Base-by-base conservation (phyloP, 2,113 vertebrate species). In the Ploceus nigricollis region DNA sequence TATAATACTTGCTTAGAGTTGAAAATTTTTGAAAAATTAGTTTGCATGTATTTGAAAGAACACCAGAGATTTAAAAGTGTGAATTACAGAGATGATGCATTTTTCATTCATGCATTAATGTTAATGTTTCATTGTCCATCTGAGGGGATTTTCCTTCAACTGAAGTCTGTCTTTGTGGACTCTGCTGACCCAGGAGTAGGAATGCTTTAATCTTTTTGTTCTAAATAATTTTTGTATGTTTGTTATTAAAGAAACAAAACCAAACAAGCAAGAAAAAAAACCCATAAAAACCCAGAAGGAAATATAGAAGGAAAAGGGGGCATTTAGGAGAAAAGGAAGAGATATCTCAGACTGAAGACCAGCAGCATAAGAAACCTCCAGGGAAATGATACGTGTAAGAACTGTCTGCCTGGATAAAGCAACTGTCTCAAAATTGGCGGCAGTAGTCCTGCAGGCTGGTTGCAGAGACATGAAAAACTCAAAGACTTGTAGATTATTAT, bases 361-460 rank as follows among this genome's bases (percentile, higher is more conserved):
- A 1, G 73, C 51, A 83, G 58, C 58, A 89, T 50, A 77, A 95
- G 61, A 92, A 92, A 31, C n/a, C 75, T 83, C 66, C 37, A 76
- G 89, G 80, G 80, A 94, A 93, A 76, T n/a, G 15, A 51, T 76
- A 85, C 1, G 3, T 92, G 71, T 82, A 79, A 77, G 68, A 92
- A 83, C 68, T 94, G 87, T 95, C 91, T 92, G 89, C 58, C n/a
- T 86, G 63, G 48, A 95, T 90, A 90, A 96, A 86, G 79, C 53
- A 48, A 40, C 50, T 40, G 47, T 60, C 79, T 92, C 33, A 81
- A 70, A 91, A 89, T 31, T 77, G 56, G 61, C 40, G 79, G 39
- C 86, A 72, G 71, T 50, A 76, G 30, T 61, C 65, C 87, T 91
- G 44, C 56, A 93, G 87, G 87, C 87, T 91, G 37, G 31, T 35